Evolutionary conservation across 2,888 invertebrate species (phyloP).

Genomic region (Perithous albicinctus): DNA sequence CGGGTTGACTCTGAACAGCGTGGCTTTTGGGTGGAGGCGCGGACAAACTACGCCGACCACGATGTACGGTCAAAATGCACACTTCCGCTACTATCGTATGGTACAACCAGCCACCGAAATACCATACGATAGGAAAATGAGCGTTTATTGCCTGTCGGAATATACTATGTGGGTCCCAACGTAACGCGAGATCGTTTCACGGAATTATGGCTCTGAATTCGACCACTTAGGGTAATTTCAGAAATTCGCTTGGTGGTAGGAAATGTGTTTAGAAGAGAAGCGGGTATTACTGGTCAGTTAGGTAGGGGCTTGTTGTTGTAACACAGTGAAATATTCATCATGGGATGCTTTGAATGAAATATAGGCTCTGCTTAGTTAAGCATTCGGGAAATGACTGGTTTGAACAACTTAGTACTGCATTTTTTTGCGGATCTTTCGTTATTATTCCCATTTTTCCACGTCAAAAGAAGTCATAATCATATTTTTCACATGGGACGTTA

Average conservation of each 20-base stretch:
- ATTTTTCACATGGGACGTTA: background rate
- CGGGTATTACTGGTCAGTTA: background rate
- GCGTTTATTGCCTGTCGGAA: slow-evolving; percentile 37
- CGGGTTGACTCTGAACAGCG: slow-evolving; percentile 41
- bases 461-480: too few species aligned
- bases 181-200: slow-evolving; percentile 39
- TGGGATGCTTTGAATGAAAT: too few species aligned
- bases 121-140: slow-evolving; percentile 47
- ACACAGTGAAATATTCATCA: too few species aligned
- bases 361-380: too few species aligned
- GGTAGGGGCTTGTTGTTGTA: background rate
- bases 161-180: slow-evolving; percentile 6
- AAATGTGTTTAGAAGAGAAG: background rate
- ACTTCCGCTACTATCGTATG: slow-evolving; percentile 16
- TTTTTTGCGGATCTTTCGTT: too few species aligned
- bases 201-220: slow-evolving; percentile 48
- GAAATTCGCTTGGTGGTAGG: background rate
- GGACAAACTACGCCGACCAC: slow-evolving; percentile 47
- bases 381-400: too few species aligned
- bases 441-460: too few species aligned
- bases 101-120: slow-evolving; percentile 11
- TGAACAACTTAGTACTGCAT: too few species aligned
- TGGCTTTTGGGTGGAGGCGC: background rate
- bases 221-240: slow-evolving; percentile 18
- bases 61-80: slow-evolving; percentile 55